phyloP scores from a whole-genome alignment of 2,113 vertebrate species.

The Ageneiosus marmoratus region DNA sequence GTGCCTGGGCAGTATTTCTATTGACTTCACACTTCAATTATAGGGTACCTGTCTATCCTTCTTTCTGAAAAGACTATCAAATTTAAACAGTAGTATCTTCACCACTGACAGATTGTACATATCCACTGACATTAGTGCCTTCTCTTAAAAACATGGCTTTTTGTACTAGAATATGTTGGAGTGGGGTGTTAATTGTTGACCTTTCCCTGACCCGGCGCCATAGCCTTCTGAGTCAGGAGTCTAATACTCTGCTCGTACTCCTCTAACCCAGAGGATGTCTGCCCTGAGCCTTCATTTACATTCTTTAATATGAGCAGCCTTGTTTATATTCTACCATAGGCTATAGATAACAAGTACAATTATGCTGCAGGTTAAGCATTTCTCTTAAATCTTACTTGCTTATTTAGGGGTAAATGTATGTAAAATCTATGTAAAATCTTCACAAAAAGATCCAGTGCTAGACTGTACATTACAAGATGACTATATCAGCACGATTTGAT shows the following conservation, averaged over 20 bases:
- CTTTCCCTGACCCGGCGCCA: constrained; percentile 61
- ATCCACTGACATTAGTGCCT: background rate
- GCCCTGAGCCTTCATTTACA: constrained; percentile 24
- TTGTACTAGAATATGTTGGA: constrained; percentile 34
- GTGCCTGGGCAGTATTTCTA: background rate
- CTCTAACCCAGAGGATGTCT: constrained; percentile 40
- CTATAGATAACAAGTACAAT: background rate
- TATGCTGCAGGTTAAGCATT: background rate
- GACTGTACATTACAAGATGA: background rate
- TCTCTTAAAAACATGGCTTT: background rate
- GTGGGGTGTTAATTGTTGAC: constrained; percentile 61
- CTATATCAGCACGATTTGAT: background rate
- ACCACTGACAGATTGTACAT: background rate
- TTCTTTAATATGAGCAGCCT: constrained; percentile 13
- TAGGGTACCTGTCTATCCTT: background rate
- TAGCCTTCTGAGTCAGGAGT: constrained; percentile 58
- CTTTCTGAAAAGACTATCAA: background rate
- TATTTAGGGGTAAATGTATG: background rate
- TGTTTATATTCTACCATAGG: constrained; percentile 12
- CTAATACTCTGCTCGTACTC: constrained; percentile 34
- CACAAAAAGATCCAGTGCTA: background rate
- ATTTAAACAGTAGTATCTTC: background rate
- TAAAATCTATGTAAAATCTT: background rate
- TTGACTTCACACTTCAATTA: background rate
- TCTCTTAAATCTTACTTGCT: background rate